Evolutionary conservation across 2,113 vertebrate species (phyloP).

Genomic region (Oncorhynchus gorbuscha): DNA sequence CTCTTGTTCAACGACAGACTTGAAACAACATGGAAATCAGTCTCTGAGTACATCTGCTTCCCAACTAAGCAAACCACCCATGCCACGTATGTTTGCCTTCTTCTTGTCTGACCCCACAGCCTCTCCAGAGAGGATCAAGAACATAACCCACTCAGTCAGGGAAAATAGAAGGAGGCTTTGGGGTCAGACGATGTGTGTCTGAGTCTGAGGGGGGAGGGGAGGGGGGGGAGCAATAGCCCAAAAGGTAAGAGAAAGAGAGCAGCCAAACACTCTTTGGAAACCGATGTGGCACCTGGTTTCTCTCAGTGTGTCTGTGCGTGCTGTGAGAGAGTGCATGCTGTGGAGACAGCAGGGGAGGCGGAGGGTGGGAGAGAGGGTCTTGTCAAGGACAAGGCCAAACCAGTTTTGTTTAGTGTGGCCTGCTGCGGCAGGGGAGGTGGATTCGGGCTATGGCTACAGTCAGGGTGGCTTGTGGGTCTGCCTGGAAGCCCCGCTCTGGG

Average conservation of each 20-base stretch:
- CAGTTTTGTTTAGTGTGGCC: conserved; percentile 49
- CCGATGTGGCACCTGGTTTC: conserved; percentile 70
- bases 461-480: conserved; percentile 48
- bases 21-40: neutral
- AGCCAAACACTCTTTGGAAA: conserved; percentile 56
- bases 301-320: conserved; percentile 56
- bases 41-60: neutral
- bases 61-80: neutral
- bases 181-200: neutral
- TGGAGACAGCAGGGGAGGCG: conserved; percentile 8
- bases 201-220: neutral
- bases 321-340: conserved; percentile 28
- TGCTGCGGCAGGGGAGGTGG: conserved; percentile 18
- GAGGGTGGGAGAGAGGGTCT: conserved; percentile 54
- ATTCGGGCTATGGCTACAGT: conserved; percentile 28
- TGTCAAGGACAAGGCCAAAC: conserved; percentile 71
- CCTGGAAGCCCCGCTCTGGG: conserved; percentile 41
- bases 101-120: neutral
- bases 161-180: neutral
- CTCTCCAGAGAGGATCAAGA: neutral
- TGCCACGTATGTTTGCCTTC: neutral
- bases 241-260: conserved; percentile 20
- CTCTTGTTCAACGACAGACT: neutral
- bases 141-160: neutral
- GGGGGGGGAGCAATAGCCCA: neutral